A percentile compares a stretch with the other conserved stretches of the same genome.
Conservation (phyloP, 2,888 invertebrate genomes). For the Heliconius aoede region DNA sequence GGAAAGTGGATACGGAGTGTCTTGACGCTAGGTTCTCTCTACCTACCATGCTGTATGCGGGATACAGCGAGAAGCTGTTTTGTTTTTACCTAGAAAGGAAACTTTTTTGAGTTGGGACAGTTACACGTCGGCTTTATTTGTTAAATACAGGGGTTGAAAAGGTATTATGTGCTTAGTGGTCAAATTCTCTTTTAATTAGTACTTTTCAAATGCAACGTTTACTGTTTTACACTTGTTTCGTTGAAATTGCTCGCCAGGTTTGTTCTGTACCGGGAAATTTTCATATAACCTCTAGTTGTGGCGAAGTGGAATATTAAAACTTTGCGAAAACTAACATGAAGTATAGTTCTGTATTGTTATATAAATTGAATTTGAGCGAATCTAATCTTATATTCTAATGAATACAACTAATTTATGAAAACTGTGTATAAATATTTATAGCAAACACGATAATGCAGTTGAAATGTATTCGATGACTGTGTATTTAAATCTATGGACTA, state of each 20-base stretch:
- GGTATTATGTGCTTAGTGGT: conserved; percentile 22
- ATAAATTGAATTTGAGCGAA: background rate
- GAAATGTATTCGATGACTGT: too few relatives aligned
- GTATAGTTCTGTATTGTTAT: background rate
- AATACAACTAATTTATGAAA: background rate
- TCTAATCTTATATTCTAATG: conserved; percentile 1
- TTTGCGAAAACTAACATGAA: background rate
- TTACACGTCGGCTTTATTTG: conserved; percentile 26
- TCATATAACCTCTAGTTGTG: background rate
- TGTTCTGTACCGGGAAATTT: background rate
- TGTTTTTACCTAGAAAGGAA: background rate
- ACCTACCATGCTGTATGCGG: too few relatives aligned
- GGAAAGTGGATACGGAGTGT: too few relatives aligned
- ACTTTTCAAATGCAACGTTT: conserved; percentile 17
- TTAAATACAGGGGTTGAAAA: conserved; percentile 2
- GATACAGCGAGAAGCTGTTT: too few relatives aligned
- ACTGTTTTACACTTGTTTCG: conserved; percentile 9
- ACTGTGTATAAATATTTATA: background rate
- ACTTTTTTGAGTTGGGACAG: background rate
- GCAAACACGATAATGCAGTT: too few relatives aligned
- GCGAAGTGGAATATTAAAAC: conserved; percentile 8
- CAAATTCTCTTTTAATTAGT: conserved; percentile 35
- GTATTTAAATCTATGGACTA: too few relatives aligned
- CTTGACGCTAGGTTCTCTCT: too few relatives aligned
- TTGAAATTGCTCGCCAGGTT: conserved; percentile 11